Evolutionary conservation across 2,113 vertebrate species (phyloP), one percentile per base, ranked within the genome.

Genomic region (Hyaena hyaena): DNA sequence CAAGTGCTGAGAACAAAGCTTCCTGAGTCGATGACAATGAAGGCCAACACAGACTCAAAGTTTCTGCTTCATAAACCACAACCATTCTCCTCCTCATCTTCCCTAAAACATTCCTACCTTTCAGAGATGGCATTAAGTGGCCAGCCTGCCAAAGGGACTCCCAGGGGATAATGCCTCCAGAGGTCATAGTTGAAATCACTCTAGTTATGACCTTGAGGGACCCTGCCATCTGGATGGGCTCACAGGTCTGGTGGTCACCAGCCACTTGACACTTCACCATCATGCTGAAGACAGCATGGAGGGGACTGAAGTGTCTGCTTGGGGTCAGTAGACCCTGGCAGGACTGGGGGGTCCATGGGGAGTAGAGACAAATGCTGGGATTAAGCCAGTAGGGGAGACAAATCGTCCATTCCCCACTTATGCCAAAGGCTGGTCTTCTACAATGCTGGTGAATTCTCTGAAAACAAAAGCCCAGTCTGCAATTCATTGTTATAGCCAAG

Each of bases 401-500:
- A 68, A n/a, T 24, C 17, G 50, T 68, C 58, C 35, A 7, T 17
- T 2, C 16, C 39, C 39, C 8, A 3, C 11, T 43, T 73, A 45
- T 12, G 28, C 35, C 76, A n/a, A 69, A 69, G n/a, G 61, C 61
- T 4, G 0, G 48, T 61, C 69, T 81, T 76, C 11, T 48, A 90
- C 31, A 35, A 10, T 0, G 11, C 81, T 66, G 53, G n/a, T 39
- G 79, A 76, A 69, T 71, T 93, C 83, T 69, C 83, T 4, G 69
- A 58, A 68, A 66, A 68, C 93, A 50, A 84, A 96, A 90, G 48
- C 68, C 79, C 50, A 10, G 68, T 8, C 53, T 93, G 77, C 39
- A 50, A 26, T 15, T 87, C 55, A 9, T 7, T 1, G 0, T 63
- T 19, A 24, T 0, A 31, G 76, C 74, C 83, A 87, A 65, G 65